Percentiles rank a stretch among this genome's conserved stretches.
These are phyloP conservation scores for Antrozous pallidus DNA, from an alignment of 2,797 vertebrate species.

Conservation along the genomic window DNA sequence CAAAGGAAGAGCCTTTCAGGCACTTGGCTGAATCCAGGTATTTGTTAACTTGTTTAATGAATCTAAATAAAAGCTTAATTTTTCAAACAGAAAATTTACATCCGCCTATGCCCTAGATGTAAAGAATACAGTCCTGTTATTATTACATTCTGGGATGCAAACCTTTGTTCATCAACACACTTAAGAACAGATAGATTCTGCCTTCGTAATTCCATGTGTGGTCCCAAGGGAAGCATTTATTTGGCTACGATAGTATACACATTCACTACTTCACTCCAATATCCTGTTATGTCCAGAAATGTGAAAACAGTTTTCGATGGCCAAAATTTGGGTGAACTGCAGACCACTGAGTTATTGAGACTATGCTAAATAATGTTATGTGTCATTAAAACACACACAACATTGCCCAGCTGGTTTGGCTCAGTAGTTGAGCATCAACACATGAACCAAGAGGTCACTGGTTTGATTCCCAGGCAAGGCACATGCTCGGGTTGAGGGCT, in stretches of 20 bases:
- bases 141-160: no score
- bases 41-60: neutral
- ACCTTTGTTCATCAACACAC: neutral
- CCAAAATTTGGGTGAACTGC: neutral
- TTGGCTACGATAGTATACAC: neutral
- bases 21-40: neutral
- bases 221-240: neutral
- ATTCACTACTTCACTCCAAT: neutral
- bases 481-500: no score
- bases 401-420: no score
- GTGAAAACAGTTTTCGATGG: neutral
- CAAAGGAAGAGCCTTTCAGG: neutral
- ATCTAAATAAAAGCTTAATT: neutral
- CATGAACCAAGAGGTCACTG: no score
- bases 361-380: neutral
- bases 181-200: neutral
- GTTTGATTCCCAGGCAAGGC: no score
- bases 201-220: neutral
- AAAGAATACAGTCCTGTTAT: neutral
- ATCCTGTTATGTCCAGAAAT: neutral
- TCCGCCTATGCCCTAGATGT: neutral
- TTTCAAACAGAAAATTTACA: slow-evolving; percentile 6
- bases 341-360: neutral
- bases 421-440: no score
- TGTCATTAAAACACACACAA: neutral